Evolutionary conservation across 1,140 invertebrate genomes (phyloP).

Genomic region (Tribolium castaneum): DNA sequence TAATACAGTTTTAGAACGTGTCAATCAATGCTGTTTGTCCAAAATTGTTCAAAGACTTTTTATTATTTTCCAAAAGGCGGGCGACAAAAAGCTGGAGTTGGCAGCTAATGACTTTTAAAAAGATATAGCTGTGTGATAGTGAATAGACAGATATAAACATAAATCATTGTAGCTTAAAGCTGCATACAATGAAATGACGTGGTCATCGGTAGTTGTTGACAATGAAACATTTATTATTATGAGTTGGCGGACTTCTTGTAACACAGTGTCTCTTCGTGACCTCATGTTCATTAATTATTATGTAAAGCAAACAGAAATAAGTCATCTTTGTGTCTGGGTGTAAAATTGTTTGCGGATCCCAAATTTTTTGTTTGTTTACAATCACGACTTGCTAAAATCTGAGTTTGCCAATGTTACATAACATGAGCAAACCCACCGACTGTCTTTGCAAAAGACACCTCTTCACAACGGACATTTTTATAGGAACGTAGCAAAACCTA

Average conservation of each 20-base stretch:
- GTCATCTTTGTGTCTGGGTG: neutral
- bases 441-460: too few species aligned
- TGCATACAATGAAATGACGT: conserved; percentile 27
- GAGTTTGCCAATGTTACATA: neutral
- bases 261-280: neutral
- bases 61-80: too few species aligned
- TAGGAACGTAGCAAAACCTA: too few species aligned
- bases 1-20: neutral
- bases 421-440: neutral
- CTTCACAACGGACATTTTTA: too few species aligned
- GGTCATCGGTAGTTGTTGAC: conserved; percentile 36
- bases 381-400: conserved; percentile 9
- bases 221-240: conserved; percentile 38
- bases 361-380: conserved; percentile 6
- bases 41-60: too few species aligned
- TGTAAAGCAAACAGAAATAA: conserved; percentile 17
- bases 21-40: neutral
- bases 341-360: conserved; percentile 5
- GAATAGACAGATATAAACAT: conserved; percentile 32
- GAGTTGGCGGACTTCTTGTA: conserved; percentile 5
- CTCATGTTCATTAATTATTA: conserved; percentile 19
- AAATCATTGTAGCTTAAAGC: conserved; percentile 31
- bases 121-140: conserved; percentile 22
- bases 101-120: conserved; percentile 6
- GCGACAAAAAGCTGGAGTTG: neutral